Evolutionary conservation across 2,797 vertebrate genomes (phyloP).

Genomic region (Cynodonichthys magdalenae): DNA sequence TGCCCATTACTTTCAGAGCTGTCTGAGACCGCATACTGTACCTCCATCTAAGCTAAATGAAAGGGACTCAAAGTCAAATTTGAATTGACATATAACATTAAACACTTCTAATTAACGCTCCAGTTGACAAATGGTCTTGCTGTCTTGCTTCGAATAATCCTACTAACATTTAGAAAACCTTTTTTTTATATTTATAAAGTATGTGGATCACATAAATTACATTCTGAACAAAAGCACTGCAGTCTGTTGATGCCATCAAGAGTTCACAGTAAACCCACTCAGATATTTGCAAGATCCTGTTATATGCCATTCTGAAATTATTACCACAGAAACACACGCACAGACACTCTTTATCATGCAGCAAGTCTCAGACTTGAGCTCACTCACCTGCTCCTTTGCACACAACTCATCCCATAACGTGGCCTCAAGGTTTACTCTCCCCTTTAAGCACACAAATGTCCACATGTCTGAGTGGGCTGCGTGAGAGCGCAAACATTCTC

Average conservation of each 20-base stretch:
- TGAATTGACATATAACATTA: too few relatives aligned
- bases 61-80: too few relatives aligned
- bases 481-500: conserved; percentile 55
- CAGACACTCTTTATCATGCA: conserved; percentile 28
- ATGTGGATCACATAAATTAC: too few relatives aligned
- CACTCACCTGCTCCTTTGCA: conserved; percentile 35
- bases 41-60: too few relatives aligned
- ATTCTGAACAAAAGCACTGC: not conserved
- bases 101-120: too few relatives aligned
- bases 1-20: too few relatives aligned
- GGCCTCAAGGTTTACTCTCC: conserved; percentile 57
- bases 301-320: conserved; percentile 19
- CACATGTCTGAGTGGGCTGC: conserved; percentile 64
- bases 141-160: too few relatives aligned
- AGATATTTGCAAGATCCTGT: conserved; percentile 5
- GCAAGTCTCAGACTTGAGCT: conserved; percentile 41
- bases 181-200: too few relatives aligned
- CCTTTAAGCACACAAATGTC: conserved; percentile 44
- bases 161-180: too few relatives aligned
- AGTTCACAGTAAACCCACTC: not conserved
- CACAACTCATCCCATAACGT: conserved; percentile 47
- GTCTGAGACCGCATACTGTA: too few relatives aligned
- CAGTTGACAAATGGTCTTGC: too few relatives aligned
- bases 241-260: not conserved
- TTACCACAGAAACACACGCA: not conserved